Base-by-base conservation (phyloP, 2,888 invertebrate species). In the Byasa hedistus region DNA sequence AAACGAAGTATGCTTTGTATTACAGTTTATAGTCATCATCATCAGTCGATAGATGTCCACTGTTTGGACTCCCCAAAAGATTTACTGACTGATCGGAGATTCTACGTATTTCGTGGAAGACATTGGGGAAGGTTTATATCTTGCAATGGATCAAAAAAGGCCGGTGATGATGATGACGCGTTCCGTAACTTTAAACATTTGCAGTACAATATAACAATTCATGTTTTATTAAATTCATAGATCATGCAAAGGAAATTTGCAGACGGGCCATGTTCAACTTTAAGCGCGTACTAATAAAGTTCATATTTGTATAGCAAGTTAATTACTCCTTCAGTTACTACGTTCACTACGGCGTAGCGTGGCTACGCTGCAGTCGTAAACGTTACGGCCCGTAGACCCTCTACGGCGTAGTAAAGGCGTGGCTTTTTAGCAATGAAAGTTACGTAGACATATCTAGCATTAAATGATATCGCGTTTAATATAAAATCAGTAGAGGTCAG, bases 301-400 rank as follows among this genome's bases (percentile, higher is more conserved):
- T 66, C 48, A 70, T 62, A 69, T 61, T 70, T 32, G 57, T 12
- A 36, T 61, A 58, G 55, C 60, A 22, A 32, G 17, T 27, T 62
- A 61, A 64, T 32, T 23, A 54, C 66, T 61, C 68, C 68, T 66
- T 70, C 69, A 71, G 70, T 72, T 71, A 66, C 62, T 66, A 71
- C 71, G 69, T 71, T 69, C 69, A 71, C 74, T 72, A 75, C 73
- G 74, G 65, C 80, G 85, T 84, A 85, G 82, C 78, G 57, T 72
- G 80, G 69, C 72, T 74, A 74, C 74, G 73, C 69, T 75, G 77
- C 76, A 73, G 70, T 76, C 82, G 83, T 81, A 78, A 79, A 79
- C 82, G 82, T 83, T 78, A 79, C 83, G 79, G 79, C 77, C 73
- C 79, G 82, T 84, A 84, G 81, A 76, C 71, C 19, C 72, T 73